These are phyloP conservation scores for Theristus sp. DNA, from an alignment of 2,888 invertebrate species.

Conservation along the genomic window DNA sequence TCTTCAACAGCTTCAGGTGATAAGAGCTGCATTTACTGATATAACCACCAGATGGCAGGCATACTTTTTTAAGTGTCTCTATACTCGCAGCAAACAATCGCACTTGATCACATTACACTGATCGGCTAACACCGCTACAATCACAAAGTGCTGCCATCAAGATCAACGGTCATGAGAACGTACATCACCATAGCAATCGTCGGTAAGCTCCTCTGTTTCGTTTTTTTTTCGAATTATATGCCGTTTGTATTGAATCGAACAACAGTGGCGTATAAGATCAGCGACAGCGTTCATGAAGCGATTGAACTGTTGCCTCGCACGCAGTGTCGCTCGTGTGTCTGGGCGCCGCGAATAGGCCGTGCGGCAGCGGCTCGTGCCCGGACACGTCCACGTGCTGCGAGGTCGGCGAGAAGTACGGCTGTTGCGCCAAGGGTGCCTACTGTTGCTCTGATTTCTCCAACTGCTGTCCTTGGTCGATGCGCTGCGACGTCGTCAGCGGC, in stretches of 20 bases:
- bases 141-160: no score
- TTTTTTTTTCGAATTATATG: not conserved
- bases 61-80: no score
- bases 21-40: no score
- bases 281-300: no score
- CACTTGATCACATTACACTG: no score
- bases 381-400: not conserved
- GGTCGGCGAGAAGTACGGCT: not conserved
- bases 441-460: not conserved
- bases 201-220: no score
- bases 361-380: not conserved
- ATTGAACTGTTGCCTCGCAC: no score
- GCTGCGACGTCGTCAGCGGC: not conserved
- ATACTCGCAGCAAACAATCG: no score
- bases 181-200: not conserved
- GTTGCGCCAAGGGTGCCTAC: not conserved
- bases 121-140: no score
- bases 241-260: not conserved
- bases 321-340: not conserved
- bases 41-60: no score
- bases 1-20: no score
- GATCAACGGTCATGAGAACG: not conserved
- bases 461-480: not conserved
- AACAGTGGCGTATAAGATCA: not conserved
- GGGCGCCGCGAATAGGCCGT: not conserved